phyloP scores from a whole-genome alignment of 2,888 invertebrate species.

The Aphodius sticticus region DNA sequence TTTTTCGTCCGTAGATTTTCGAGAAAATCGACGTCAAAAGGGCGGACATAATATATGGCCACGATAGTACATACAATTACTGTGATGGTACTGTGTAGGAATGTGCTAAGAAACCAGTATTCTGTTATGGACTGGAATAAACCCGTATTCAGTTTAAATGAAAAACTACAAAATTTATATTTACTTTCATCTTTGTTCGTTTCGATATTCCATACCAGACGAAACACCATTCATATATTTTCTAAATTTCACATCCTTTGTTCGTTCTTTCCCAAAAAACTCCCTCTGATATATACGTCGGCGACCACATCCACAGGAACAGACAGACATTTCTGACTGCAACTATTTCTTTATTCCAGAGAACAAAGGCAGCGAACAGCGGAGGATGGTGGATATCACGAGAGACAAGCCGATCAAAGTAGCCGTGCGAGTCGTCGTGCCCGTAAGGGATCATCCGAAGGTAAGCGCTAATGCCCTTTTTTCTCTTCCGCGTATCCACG shows the following conservation, averaged over 20 bases:
- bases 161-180: too few relatives aligned
- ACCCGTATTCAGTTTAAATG: too few relatives aligned
- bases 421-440: conserved; percentile 85
- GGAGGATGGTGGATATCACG: conserved; percentile 86
- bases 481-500: conserved; percentile 5
- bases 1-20: too few relatives aligned
- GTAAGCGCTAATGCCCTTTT: conserved; percentile 59
- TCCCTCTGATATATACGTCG: background rate
- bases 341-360: conserved; percentile 52
- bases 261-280: background rate
- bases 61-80: too few relatives aligned
- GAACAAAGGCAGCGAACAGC: conserved; percentile 60
- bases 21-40: too few relatives aligned
- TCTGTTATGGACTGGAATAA: too few relatives aligned
- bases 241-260: background rate
- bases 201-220: background rate
- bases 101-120: too few relatives aligned
- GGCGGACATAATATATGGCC: too few relatives aligned
- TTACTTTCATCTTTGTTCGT: too few relatives aligned
- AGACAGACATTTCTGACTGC: background rate
- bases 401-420: conserved; percentile 88
- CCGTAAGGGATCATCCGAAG: conserved; percentile 88
- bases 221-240: background rate
- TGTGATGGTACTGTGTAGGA: too few relatives aligned
- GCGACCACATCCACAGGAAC: background rate